Base-by-base conservation (phyloP, 2,888 invertebrate genomes). In the Drosophila buzzatii region DNA sequence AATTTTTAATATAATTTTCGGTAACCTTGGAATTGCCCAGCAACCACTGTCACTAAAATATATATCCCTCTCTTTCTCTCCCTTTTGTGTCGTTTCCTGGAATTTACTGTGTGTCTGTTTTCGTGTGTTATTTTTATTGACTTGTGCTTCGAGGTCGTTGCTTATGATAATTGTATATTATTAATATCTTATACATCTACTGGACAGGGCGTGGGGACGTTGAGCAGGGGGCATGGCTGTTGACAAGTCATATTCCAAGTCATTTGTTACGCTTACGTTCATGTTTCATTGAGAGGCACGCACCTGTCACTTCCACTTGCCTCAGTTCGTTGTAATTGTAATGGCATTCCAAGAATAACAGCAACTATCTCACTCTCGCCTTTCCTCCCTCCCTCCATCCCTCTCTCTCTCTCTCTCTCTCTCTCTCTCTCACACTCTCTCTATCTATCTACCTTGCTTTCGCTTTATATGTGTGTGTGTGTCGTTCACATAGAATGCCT, bases 291-390 rank as follows among this genome's bases (percentile, higher is more conserved):
- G 33, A 33, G 44, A 18, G 10, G 16, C 61, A 66, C 65, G 52
- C 66, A 66, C 51, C 52, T 44, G 66, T 3, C 52, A 31, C 42
- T 20, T 8, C 42, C 39, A 39, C 10, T 23, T 2, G 23, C n/a
- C 31, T 16, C n/a, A 31, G 18, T 42, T 35, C 10, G 56, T 31
- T 64, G 64, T 77, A 77, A 74, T 80, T 70, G 65, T 83, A 76
- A 73, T 66, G 70, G 74, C 64, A 77, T 69, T 84, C 70, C 73
- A 73, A 77, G 78, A 81, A 81, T 61, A 53, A 42, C 61, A 60
- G 60, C 45, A 49, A 44, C 35, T 59, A 14, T 56, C 31, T 20
- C 20, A 5, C 14, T 56, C 39, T 27, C 4, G n/a, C 55, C 27
- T 27, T 27, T 27, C 27, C 27, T 27, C 27, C 27, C 0, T 16